Conservation (phyloP, 2,797 vertebrate genomes). For the Acomys russatus region DNA sequence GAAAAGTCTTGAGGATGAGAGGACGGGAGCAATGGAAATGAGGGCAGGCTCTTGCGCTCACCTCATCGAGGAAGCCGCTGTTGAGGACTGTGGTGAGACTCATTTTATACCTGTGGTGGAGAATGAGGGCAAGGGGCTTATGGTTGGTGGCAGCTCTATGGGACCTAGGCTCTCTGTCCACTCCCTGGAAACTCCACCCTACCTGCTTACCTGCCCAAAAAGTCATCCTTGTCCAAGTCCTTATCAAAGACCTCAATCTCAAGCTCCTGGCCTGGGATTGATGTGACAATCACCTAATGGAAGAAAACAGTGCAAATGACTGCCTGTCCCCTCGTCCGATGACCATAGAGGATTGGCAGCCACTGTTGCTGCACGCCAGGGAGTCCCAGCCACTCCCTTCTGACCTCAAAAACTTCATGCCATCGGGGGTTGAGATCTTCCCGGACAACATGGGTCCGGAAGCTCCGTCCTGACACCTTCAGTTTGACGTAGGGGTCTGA, state of each 20-base stretch:
- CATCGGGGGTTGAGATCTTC: constrained; percentile 96
- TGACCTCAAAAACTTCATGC: constrained; percentile 96
- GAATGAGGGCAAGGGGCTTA: not conserved
- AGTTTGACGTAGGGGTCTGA: constrained; percentile 96
- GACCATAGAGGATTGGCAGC: not conserved
- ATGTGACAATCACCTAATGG: constrained; percentile 92
- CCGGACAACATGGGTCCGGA: constrained; percentile 94
- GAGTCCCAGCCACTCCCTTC: not conserved
- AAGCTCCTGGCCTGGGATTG: constrained; percentile 95
- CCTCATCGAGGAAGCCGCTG: constrained; percentile 92
- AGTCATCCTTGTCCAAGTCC: constrained; percentile 96
- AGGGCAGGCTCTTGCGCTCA: constrained; percentile 76
- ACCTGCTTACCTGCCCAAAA: constrained; percentile 93
- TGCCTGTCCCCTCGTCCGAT: not conserved
- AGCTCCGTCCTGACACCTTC: constrained; percentile 92
- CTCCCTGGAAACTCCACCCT: not conserved
- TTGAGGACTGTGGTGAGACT: constrained; percentile 91
- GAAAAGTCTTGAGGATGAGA: not conserved
- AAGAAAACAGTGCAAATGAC: not conserved
- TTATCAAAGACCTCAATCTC: constrained; percentile 96
- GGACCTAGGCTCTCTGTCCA: not conserved
- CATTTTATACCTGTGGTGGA: constrained; percentile 93
- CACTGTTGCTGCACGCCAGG: not conserved
- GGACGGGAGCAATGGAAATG: not conserved
- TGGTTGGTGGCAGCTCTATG: not conserved